Percentiles rank a stretch among this genome's conserved stretches.
phyloP scores from a whole-genome alignment of 1,140 invertebrate species.

The Platyscapa corneri region DNA sequence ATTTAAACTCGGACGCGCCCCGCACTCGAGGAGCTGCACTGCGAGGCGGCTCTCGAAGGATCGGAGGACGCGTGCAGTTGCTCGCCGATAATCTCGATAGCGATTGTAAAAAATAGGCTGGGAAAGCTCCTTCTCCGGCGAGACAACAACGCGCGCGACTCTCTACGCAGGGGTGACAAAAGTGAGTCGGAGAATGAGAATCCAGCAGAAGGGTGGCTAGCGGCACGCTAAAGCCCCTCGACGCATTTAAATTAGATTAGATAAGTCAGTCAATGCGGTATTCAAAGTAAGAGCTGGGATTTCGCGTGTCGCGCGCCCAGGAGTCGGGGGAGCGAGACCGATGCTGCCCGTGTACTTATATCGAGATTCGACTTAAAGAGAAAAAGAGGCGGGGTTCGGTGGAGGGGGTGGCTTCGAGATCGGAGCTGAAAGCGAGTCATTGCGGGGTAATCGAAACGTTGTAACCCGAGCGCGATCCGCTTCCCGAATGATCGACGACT shows the following conservation, averaged over 20 bases:
- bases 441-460: neutral
- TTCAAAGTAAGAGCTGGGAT: conserved; percentile 70
- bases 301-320: conserved; percentile 55
- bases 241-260: conserved; percentile 70
- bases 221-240: conserved; percentile 44
- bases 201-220: neutral
- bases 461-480: neutral
- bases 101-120: conserved; percentile 32
- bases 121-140: neutral
- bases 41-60: neutral
- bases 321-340: conserved; percentile 27
- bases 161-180: neutral
- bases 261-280: conserved; percentile 74
- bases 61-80: conserved; percentile 2
- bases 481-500: neutral
- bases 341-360: conserved; percentile 1
- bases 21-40: too few species aligned
- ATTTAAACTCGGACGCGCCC: neutral
- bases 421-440: neutral
- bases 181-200: neutral
- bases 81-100: conserved; percentile 27
- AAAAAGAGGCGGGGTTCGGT: too few species aligned
- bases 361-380: neutral
- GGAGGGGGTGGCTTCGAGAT: neutral
- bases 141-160: neutral